A percentile compares a stretch with the other conserved stretches of the same genome.
Conservation (phyloP, 2,888 invertebrate species). For the Ichneumon xanthorius region DNA sequence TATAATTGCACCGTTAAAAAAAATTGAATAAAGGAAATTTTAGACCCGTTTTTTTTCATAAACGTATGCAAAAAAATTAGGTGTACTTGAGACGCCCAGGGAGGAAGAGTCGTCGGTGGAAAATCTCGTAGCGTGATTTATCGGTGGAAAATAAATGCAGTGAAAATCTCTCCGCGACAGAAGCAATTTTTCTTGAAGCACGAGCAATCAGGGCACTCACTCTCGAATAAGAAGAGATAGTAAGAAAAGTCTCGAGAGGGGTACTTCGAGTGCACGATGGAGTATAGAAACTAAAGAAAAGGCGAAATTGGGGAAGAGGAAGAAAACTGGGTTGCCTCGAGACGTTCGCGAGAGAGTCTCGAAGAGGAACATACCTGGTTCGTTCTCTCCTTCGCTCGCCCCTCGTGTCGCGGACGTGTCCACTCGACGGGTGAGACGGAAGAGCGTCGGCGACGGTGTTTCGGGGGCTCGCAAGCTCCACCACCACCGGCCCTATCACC, state of each 20-base stretch:
- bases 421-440: slow-evolving; percentile 39
- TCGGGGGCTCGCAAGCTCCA: slow-evolving; percentile 19
- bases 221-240: slow-evolving; percentile 20
- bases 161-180: not conserved
- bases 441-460: slow-evolving; percentile 9
- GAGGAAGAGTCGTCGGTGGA: not conserved
- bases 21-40: too few species aligned
- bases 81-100: too few species aligned
- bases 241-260: slow-evolving; percentile 44
- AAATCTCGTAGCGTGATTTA: not conserved
- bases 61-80: too few species aligned
- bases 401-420: slow-evolving; percentile 35
- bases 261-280: not conserved
- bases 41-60: too few species aligned
- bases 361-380: slow-evolving; percentile 59
- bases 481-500: slow-evolving; percentile 2
- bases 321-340: slow-evolving; percentile 62
- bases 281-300: slow-evolving; percentile 22
- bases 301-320: slow-evolving; percentile 46
- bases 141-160: not conserved
- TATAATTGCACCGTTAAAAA: too few species aligned
- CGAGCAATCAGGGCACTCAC: slow-evolving; percentile 29
- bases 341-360: slow-evolving; percentile 39
- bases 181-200: slow-evolving; percentile 13
- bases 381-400: slow-evolving; percentile 30